Percentiles rank a stretch among this genome's conserved stretches.
Conservation (phyloP, 2,888 invertebrate genomes). For the Diplazon laetatorius region DNA sequence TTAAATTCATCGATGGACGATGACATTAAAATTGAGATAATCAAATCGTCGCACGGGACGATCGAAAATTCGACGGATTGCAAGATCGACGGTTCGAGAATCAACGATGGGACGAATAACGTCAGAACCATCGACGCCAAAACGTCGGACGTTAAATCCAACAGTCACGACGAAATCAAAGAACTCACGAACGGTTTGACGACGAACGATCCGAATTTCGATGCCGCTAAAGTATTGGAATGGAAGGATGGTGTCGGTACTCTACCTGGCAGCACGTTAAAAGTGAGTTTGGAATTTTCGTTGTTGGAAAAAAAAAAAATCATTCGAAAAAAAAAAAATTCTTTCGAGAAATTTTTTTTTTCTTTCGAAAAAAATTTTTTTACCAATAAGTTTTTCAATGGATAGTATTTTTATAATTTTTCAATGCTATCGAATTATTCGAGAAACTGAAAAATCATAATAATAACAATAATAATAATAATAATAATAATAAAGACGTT, state of each 20-base stretch:
- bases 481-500: too few relatives aligned
- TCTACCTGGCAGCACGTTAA: conserved; percentile 86
- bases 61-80: conserved; percentile 66
- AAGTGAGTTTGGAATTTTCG: conserved; percentile 73
- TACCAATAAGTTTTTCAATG: too few relatives aligned
- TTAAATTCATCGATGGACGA: conserved; percentile 71
- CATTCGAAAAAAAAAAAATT: too few relatives aligned
- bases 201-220: conserved; percentile 79
- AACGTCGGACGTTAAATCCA: conserved; percentile 40
- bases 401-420: too few relatives aligned
- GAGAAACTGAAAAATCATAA: too few relatives aligned
- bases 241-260: conserved; percentile 90
- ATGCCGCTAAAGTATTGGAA: conserved; percentile 85
- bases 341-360: too few relatives aligned
- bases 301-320: too few relatives aligned
- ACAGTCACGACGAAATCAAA: conserved; percentile 64
- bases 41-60: conserved; percentile 75
- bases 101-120: conserved; percentile 26
- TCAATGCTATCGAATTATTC: too few relatives aligned
- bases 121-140: conserved; percentile 41
- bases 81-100: conserved; percentile 64
- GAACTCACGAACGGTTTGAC: conserved; percentile 70
- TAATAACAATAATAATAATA: too few relatives aligned
- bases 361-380: too few relatives aligned
- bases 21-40: conserved; percentile 81